A percentile compares a stretch with the other conserved stretches of the same genome.
Conservation (phyloP, 2,888 invertebrate genomes). For the Latrodectus elegans region DNA sequence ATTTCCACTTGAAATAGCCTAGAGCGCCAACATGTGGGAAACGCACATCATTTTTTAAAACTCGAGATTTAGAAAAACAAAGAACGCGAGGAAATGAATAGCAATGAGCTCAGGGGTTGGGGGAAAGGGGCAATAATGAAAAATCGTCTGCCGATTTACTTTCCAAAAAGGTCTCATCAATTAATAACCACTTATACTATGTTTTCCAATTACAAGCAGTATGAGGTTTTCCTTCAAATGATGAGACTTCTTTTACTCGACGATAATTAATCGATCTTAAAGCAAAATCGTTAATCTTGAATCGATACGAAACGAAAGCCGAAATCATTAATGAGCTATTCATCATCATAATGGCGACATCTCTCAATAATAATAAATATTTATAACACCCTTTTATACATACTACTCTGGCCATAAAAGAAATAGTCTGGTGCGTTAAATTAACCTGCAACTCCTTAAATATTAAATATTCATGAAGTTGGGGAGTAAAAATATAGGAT, state of each 20-base stretch:
- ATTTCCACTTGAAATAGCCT: no score
- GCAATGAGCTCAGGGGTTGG: no score
- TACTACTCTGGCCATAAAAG: neutral
- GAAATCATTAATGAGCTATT: slow-evolving; percentile 57
- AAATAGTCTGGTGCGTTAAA: slow-evolving; percentile 18
- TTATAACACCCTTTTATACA: slow-evolving; percentile 23
- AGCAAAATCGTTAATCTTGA: slow-evolving; percentile 30
- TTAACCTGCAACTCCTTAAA: slow-evolving; percentile 16
- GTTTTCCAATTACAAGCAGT: slow-evolving; percentile 30
- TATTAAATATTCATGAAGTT: slow-evolving; percentile 51
- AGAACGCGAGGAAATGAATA: no score
- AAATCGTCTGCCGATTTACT: neutral
- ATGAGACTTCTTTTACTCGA: slow-evolving; percentile 3
- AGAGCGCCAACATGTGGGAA: no score
- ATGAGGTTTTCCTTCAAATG: neutral
- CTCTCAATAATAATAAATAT: slow-evolving; percentile 47
- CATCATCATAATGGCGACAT: slow-evolving; percentile 43
- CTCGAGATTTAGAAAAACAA: no score
- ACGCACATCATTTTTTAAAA: no score
- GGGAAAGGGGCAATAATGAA: neutral
- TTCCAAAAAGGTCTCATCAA: neutral
- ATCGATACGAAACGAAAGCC: slow-evolving; percentile 42
- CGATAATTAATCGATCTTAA: slow-evolving; percentile 43
- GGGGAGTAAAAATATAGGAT: no score
- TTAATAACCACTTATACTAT: slow-evolving; percentile 28